These are phyloP conservation scores for Caenorhabditis wallacei DNA, from an alignment of 2,888 invertebrate species.

Conservation along the genomic window DNA sequence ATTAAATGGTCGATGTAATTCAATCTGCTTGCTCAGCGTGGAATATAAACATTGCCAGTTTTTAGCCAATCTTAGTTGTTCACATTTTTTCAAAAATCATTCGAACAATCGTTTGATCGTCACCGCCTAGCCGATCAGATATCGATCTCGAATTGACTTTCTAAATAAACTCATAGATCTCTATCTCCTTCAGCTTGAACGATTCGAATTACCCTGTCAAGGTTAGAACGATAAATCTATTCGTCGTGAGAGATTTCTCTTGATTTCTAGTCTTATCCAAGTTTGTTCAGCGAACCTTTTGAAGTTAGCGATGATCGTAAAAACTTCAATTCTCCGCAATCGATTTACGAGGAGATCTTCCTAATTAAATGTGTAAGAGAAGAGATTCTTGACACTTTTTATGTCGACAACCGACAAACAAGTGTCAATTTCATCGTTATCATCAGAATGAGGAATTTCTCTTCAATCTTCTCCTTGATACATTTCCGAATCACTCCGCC, in stretches of 20 bases:
- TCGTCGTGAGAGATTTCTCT: not conserved
- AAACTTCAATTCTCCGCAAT: too few relatives aligned
- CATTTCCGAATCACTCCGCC: not conserved
- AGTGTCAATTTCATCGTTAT: slow-evolving; percentile 18
- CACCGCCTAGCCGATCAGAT: not conserved
- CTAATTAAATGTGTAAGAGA: too few relatives aligned
- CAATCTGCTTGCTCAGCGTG: too few relatives aligned
- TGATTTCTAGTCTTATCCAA: not conserved
- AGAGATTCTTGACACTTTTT: not conserved
- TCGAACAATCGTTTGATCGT: not conserved
- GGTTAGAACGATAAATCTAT: not conserved
- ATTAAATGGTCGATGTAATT: too few relatives aligned
- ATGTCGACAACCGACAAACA: not conserved
- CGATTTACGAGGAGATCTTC: too few relatives aligned
- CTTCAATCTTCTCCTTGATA: not conserved
- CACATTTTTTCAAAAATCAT: too few relatives aligned
- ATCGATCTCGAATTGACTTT: not conserved
- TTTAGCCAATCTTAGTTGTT: too few relatives aligned
- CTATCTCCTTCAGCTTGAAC: not conserved
- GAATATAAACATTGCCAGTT: too few relatives aligned
- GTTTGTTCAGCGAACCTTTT: too few relatives aligned
- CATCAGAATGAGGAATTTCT: slow-evolving; percentile 18
- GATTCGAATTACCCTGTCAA: not conserved
- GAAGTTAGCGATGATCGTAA: too few relatives aligned
- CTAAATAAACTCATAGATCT: not conserved